Base-by-base conservation (phyloP, 2,888 invertebrate genomes). In the Philereme transversata region DNA sequence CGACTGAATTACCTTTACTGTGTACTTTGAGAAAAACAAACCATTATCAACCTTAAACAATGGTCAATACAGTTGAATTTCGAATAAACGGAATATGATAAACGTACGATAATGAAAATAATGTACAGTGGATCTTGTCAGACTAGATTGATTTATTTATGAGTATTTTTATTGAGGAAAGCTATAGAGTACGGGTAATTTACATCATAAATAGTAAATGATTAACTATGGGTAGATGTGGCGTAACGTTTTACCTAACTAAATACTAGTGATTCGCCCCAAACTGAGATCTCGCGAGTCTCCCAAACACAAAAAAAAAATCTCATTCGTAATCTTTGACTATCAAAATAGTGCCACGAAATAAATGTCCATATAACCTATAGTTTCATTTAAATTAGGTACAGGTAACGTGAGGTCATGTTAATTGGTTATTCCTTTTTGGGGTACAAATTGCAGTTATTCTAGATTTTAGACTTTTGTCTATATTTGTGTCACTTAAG, bases 71-170 rank as follows among this genome's bases (percentile, higher is more conserved):
- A 52, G 48, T 36, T 10, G 22, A 44, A 36, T 36, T 58, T 52
- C n/a, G 43, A 46, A 33, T 51, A 44, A 36, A n/a, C 5, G 34
- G 35, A 34, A 43, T 43, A 10, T 22, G 4, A 4, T 47, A 2
- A 50, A 34, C 11, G 38, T 50, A 53, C 41, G 45, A 60, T 53
- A 51, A 59, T 57, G 49, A 49, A 50, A 40, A 60, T 62, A 57
- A 58, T 54, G 54, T 44, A 5, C 51, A 55, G 22, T 41, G 44
- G 50, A 62, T 62, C 50, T 53, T 65, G 62, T 55, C 57, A 41
- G 57, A 57, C 22, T 56, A 60, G 22, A 63, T 65, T 60, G 56
- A 60, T 55, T 54, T 57, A 68, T 64, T 59, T 54, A 57, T 52
- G 60, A 53, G 40, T 53, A 44, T 60, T 59, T 53, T 51, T 65